phyloP scores from a whole-genome alignment of 2,888 invertebrate species.

The Caenorhabditis macrosperma region DNA sequence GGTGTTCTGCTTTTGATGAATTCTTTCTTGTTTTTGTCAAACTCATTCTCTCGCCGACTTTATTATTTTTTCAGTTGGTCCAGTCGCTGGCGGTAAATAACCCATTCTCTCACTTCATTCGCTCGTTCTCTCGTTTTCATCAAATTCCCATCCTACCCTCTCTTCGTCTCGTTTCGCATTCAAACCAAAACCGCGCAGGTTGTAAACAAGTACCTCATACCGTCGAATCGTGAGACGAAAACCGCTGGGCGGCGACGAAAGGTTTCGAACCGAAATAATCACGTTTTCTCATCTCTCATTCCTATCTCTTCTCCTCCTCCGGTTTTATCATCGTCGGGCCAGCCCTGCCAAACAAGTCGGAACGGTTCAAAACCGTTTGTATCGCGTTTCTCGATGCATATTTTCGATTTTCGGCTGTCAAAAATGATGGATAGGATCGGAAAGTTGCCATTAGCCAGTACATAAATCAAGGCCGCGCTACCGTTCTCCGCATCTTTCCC shows the following conservation, averaged over 20 bases:
- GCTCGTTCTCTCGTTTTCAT: not conserved
- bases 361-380: slow-evolving; percentile 35
- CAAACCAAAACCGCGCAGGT: slow-evolving; percentile 21
- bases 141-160: not conserved
- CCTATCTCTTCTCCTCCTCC: not conserved
- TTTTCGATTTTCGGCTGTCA: slow-evolving; percentile 4
- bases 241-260: not conserved
- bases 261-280: slow-evolving; percentile 8
- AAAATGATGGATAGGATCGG: slow-evolving; percentile 43
- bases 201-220: slow-evolving; percentile 50
- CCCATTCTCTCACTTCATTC: slow-evolving; percentile 46
- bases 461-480: slow-evolving; percentile 48
- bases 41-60: no score
- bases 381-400: slow-evolving; percentile 4
- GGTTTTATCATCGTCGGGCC: slow-evolving; percentile 7
- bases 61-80: not conserved
- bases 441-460: slow-evolving; percentile 44
- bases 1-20: no score
- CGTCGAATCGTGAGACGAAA: not conserved
- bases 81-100: slow-evolving; percentile 9
- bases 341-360: slow-evolving; percentile 11
- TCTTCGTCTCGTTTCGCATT: not conserved
- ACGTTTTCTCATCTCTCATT: slow-evolving; percentile 6
- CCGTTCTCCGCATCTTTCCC: not conserved
- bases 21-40: no score